Percentiles rank a stretch among this genome's conserved stretches.
Conservation (phyloP, 2,113 vertebrate species). For the Leiothrix lutea region DNA sequence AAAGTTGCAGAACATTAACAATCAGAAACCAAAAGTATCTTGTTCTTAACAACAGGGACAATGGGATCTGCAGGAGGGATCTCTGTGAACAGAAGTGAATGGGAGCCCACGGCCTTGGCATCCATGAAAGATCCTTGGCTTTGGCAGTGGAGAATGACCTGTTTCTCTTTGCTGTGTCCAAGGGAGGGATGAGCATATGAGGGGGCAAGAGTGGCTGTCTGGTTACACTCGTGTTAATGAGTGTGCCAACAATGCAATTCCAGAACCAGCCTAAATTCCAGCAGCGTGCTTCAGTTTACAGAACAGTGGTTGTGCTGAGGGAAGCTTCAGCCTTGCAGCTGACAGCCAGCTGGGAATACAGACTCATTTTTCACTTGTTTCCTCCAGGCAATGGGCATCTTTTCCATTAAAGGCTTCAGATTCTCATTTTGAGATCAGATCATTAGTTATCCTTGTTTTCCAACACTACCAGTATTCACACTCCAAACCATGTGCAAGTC, state of each 20-base stretch:
- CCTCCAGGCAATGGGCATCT: neutral
- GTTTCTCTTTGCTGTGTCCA: neutral
- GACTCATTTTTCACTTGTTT: neutral
- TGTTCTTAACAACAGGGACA: neutral
- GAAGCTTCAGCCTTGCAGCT: neutral
- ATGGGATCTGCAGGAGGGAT: neutral
- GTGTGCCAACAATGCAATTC: rapidly evolving
- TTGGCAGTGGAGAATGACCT: neutral
- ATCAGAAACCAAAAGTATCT: neutral
- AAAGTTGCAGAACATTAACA: neutral
- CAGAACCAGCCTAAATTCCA: neutral
- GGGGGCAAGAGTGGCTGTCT: neutral
- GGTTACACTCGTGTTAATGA: neutral
- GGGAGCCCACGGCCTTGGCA: neutral
- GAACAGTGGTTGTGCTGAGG: neutral
- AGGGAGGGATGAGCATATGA: neutral
- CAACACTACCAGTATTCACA: neutral
- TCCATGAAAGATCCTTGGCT: neutral
- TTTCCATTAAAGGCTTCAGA: rapidly evolving
- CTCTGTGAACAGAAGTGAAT: neutral
- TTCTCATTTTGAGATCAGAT: neutral
- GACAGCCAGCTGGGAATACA: neutral
- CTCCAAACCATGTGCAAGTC: neutral
- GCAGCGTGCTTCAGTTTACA: neutral
- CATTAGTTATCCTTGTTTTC: neutral